phyloP scores from a whole-genome alignment of 1,140 invertebrate genomes.

The Eumeta japonica region DNA sequence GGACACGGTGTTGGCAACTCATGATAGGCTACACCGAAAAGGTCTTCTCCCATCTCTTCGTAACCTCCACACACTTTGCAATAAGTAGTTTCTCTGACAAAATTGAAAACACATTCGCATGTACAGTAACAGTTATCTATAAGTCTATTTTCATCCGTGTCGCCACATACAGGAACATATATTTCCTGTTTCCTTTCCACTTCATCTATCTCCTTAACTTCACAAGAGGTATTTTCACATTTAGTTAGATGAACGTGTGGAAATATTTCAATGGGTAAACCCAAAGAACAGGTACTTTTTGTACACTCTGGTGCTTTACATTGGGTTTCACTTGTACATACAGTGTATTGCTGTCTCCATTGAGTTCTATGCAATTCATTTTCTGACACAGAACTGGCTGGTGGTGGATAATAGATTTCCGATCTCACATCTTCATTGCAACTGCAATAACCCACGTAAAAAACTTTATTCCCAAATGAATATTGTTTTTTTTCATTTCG shows the following conservation, averaged over 20 bases:
- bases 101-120: slow-evolving; percentile 44
- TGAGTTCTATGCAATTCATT: too few species aligned
- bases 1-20: slow-evolving; percentile 35
- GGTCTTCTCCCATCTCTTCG: slow-evolving; percentile 33
- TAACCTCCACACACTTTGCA: slow-evolving; percentile 41
- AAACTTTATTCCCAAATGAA: too few species aligned
- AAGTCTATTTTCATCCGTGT: slow-evolving; percentile 30
- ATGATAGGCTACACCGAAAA: slow-evolving; percentile 12
- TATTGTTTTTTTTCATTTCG: too few species aligned
- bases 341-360: too few species aligned
- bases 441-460: too few species aligned
- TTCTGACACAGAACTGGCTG: too few species aligned
- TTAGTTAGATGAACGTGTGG: slow-evolving; percentile 20
- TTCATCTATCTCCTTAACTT: slow-evolving; percentile 19
- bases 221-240: slow-evolving; percentile 28
- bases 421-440: too few species aligned
- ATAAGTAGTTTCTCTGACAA: slow-evolving; percentile 40
- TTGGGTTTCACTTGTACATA: too few species aligned
- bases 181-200: slow-evolving; percentile 28
- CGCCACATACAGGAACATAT: slow-evolving; percentile 21
- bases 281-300: slow-evolving; percentile 20
- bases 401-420: too few species aligned
- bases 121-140: slow-evolving; percentile 41
- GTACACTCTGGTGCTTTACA: too few species aligned
- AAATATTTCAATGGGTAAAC: slow-evolving; percentile 20